Base-by-base conservation (phyloP, 2,888 invertebrate genomes). In the Pseudococcus jackbeardsleyi region DNA sequence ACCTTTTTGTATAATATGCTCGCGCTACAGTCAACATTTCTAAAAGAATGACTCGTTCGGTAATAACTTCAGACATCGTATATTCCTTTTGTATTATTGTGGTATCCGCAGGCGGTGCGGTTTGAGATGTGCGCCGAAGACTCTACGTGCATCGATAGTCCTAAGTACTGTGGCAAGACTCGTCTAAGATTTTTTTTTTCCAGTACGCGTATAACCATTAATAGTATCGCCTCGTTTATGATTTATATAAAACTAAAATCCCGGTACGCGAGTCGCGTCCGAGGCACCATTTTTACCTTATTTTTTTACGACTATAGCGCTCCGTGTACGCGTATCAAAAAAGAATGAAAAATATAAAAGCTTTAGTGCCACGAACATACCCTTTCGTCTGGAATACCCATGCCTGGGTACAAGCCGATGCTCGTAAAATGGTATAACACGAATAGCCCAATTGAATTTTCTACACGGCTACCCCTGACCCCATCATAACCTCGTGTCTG, bases 221-320 rank as follows among this genome's bases (percentile, higher is more conserved):
- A 82, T 42, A 82, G 79, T 82, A 82, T 82, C 19, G 79, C 79
- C 77, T 82, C n/a, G 79, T 82, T 82, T 82, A 82, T 82, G 79
- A 82, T 82, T 82, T 82, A 82, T 82, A 82, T 82, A 82, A 82
- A 82, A 82, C 79, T 42, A 82, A 82, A 82, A 82, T 77, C 77
- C 77, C 77, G 17, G 77, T 33, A 77, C 77, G 39, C 77, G 77
- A 64, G 64, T 64, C 8, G 64, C 9, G 22, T 64, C 22, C 9
- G 4, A 72, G 26, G 33, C 72, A 15, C 33, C 33, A 33, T 33
- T 26, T 72, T 72, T 72, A 72, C 72, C 72, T 72, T 72, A 72
- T 72, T 72, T 72, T 72, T 72, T 72, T 72, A 72, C 33, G 72
- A 33, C 72, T 42, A 42, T 42, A 42, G 42, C 42, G 42, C 42